These are phyloP conservation scores for Plotosus lineatus DNA, from an alignment of 2,113 vertebrate species.

Conservation along the genomic window DNA sequence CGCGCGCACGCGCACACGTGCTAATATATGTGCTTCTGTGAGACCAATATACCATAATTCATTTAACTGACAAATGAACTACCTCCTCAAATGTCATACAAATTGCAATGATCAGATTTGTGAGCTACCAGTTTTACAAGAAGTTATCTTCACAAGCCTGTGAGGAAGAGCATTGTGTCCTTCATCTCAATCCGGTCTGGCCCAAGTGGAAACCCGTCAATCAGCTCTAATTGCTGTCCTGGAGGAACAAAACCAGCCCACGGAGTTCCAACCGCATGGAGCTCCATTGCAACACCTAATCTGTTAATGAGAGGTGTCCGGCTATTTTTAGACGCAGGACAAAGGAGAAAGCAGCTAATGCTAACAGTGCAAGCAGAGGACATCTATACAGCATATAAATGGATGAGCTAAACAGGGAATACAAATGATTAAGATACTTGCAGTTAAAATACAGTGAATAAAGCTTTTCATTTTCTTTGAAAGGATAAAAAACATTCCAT, in stretches of 20 bases:
- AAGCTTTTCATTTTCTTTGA: background rate
- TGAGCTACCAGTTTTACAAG: conserved; percentile 34
- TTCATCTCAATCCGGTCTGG: conserved; percentile 70
- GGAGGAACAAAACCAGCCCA: conserved; percentile 81
- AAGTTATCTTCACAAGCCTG: conserved; percentile 39
- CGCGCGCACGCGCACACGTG: conserved; percentile 7
- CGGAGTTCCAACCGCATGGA: conserved; percentile 73
- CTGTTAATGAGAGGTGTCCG: conserved; percentile 86
- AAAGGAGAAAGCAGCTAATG: conserved; percentile 57
- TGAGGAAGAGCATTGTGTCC: conserved; percentile 62
- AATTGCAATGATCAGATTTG: conserved; percentile 50
- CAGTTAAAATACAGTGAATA: background rate
- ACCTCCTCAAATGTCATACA: conserved; percentile 44
- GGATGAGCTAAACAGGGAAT: background rate
- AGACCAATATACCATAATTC: background rate
- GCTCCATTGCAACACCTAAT: conserved; percentile 87
- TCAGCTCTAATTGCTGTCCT: conserved; percentile 90
- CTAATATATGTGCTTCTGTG: conserved; percentile 3
- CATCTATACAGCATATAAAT: conserved; percentile 58
- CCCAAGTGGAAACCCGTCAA: conserved; percentile 83
- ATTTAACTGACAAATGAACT: conserved; percentile 35
- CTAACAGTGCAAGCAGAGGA: conserved; percentile 79
- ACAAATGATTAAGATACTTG: background rate
- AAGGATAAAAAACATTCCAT: background rate
- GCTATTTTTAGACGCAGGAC: conserved; percentile 76